Base-by-base conservation (phyloP, 2,797 vertebrate species). In the Brachymystax lenok region DNA sequence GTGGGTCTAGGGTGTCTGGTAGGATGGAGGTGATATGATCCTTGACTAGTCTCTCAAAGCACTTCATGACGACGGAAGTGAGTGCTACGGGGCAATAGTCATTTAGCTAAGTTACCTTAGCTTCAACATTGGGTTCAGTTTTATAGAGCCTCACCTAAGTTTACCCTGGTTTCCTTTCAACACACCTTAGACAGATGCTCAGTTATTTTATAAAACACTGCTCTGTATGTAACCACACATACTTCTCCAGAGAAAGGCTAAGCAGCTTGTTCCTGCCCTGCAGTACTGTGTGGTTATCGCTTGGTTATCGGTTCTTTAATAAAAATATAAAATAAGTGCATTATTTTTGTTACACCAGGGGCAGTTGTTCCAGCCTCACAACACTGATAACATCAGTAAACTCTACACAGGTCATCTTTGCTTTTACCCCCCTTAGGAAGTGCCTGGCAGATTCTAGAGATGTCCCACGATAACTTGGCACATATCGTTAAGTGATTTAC, bases 341-440 rank as follows among this genome's bases (percentile, higher is more conserved):
- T 81, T 83, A 80, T 81, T 82, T 77, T 84, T n/a, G 69, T 75
- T 51, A 73, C 76, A 81, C 82, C 83, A 79, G 79, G 77, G 77
- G 66, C 52, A 69, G 73, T 82, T 83, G 80, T 83, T 59, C 77
- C 74, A 74, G 78, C 54, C 74, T 78, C 63, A 77, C 74, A 72
- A 12, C 8, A 50, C 33, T 0, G 85, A 86, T 85, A 79, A 75
- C 76, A 86, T 86, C 77, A 5, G 69, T 64, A 61, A 69, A 8
- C 63, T 78, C 69, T 69, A 69, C 21, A 75, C 21, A 74, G 76
- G 63, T 75, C 74, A 77, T 84, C 40, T 10, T 77, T 83, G 73
- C 33, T 70, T 74, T 40, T 85, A 17, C 73, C 69, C 69, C 75
- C 73, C 70, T 74, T 61, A 73, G 77, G 69, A 80, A 17, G 33